Evolutionary conservation across 2,888 invertebrate genomes (phyloP), one percentile per base, ranked within the genome.

Genomic region (Apoda limacodes): DNA sequence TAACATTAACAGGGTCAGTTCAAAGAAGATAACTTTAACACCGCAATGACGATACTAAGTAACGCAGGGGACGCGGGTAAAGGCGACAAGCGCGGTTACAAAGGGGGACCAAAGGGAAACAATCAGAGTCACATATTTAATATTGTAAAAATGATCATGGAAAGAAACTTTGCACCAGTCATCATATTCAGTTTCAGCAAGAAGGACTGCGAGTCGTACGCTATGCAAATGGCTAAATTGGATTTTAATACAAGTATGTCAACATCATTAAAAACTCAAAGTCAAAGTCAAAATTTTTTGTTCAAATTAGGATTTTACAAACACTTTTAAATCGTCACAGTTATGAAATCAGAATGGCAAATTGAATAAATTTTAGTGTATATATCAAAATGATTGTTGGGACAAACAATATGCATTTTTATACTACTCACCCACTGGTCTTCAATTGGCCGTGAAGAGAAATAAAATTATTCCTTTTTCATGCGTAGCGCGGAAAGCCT

Each of bases 151-250:
- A 98, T 99, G 93, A 95, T 99, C 22, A 96, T 98, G 94, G 98
- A 99, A 59, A 83, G 95, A 13, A 95, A 95, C 64, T 95, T 98
- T 66, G 95, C 98, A 0, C 99, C 99, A 0, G 97, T 98, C 3
- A 99, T 99, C 46, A 94, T 98, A 33, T 99, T 99, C 82, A 98
- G 98, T 59, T 99, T 99, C 68, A 97, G 97, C 55, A 96, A 98
- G 60, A 98, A 97, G 60, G 98, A 99, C 48, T 99, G 99, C 58
- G 99, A 99, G 65, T 75, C 90, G 0, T 99, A 96, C 62, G 99
- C 98, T 0, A 88, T 95, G 85, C 94, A 96, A 67, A 92, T 99
- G 90, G 90, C 97, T 0, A 96, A 96, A 65, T 74, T 99, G 46
- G 98, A 99, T 74, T 96, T 99, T 56, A 99, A 98, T 61, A 91